phyloP scores from a whole-genome alignment of 2,113 vertebrate genomes.

The Leuciscus idus region DNA sequence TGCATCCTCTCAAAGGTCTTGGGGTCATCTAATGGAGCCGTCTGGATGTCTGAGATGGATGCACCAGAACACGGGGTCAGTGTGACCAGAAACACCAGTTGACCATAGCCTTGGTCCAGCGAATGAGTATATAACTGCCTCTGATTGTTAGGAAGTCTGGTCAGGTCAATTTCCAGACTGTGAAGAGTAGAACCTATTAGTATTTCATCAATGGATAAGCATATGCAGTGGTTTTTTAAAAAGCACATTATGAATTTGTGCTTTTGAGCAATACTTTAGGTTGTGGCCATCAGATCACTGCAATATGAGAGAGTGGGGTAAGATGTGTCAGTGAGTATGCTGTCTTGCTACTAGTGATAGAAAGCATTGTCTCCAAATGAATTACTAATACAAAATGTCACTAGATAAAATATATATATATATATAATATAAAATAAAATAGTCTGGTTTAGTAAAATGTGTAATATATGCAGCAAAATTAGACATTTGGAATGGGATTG shows the following conservation, averaged over 20 bases:
- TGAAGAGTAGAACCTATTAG: slow-evolving; percentile 46
- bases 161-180: slow-evolving; percentile 89
- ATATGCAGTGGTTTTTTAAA: neutral
- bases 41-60: slow-evolving; percentile 85
- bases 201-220: slow-evolving; percentile 7
- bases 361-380: too few species aligned
- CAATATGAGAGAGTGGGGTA: too few species aligned
- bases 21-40: slow-evolving; percentile 81
- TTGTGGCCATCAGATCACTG: too few species aligned
- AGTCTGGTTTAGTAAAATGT: too few species aligned
- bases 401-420: too few species aligned
- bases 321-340: too few species aligned
- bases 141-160: slow-evolving; percentile 76
- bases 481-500: too few species aligned
- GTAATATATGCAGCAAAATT: too few species aligned
- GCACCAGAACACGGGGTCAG: slow-evolving; percentile 83
- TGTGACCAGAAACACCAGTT: slow-evolving; percentile 82
- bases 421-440: too few species aligned
- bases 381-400: too few species aligned
- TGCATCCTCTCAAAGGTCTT: slow-evolving; percentile 74
- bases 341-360: too few species aligned
- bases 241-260: neutral
- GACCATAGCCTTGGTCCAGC: slow-evolving; percentile 75
- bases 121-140: slow-evolving; percentile 82
- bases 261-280: too few species aligned